These are phyloP conservation scores for Semnornis frantzii DNA, from an alignment of 2,113 vertebrate species.

Conservation along the genomic window DNA sequence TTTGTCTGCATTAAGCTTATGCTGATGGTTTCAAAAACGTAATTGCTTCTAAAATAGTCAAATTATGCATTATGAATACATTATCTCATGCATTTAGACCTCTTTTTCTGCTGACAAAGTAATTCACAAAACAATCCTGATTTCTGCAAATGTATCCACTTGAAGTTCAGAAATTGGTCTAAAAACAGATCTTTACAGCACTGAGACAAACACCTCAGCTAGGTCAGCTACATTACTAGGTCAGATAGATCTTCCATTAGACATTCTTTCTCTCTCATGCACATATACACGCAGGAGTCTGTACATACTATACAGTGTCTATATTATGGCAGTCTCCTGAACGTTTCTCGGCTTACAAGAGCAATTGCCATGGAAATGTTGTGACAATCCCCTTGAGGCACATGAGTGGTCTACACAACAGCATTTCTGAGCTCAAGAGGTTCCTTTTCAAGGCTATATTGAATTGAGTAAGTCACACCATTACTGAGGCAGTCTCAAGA, in stretches of 20 bases:
- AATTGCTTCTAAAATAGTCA: conserved; percentile 37
- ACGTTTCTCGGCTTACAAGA: conserved; percentile 46
- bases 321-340: conserved; percentile 30
- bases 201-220: neutral
- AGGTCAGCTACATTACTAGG: neutral
- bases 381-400: conserved; percentile 50
- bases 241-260: neutral
- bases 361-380: conserved; percentile 66
- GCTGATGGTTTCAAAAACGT: conserved; percentile 5
- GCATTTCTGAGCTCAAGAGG: conserved; percentile 57
- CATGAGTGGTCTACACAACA: conserved; percentile 64
- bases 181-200: neutral
- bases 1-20: conserved; percentile 19
- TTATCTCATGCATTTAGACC: conserved; percentile 16
- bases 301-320: neutral
- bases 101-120: conserved; percentile 23
- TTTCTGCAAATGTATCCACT: conserved; percentile 19
- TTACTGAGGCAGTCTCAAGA: conserved; percentile 53
- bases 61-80: conserved; percentile 33
- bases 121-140: conserved; percentile 19
- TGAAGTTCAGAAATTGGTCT: neutral
- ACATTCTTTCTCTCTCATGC: neutral
- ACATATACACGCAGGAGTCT: neutral
- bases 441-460: conserved; percentile 61
- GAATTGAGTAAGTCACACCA: conserved; percentile 67